Conservation (phyloP, 2,888 invertebrate species). For the Ommatoiulus sabulosus region DNA sequence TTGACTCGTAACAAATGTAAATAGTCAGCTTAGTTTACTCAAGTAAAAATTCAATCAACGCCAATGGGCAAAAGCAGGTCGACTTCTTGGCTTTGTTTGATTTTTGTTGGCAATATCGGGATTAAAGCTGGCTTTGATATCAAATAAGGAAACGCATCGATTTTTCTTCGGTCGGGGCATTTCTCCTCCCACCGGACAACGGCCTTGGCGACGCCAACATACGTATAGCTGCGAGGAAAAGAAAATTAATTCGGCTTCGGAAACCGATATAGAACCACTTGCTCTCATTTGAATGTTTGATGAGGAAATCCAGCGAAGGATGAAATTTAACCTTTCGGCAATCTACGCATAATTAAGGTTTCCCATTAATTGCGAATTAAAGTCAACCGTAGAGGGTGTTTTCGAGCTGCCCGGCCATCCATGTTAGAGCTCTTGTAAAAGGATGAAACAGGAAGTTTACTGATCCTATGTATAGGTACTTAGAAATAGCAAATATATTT, state of each 20-base stretch:
- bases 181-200: neutral
- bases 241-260: conserved; percentile 9
- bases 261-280: neutral
- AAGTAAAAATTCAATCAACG: conserved; percentile 43
- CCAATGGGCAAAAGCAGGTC: conserved; percentile 17
- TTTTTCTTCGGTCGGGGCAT: neutral
- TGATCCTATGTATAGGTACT: no score
- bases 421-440: no score
- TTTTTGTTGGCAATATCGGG: neutral
- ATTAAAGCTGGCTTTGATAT: conserved; percentile 35
- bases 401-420: no score
- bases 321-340: conserved; percentile 9
- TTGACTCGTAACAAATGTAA: conserved; percentile 24
- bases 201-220: no score
- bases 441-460: no score
- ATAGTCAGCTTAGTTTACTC: conserved; percentile 26
- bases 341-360: conserved; percentile 5
- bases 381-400: neutral
- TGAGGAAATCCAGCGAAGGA: neutral
- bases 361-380: conserved; percentile 1
- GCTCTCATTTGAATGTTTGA: conserved; percentile 13
- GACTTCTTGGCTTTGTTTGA: conserved; percentile 38
- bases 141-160: conserved; percentile 24
- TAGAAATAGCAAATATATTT: no score
- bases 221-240: neutral